A percentile compares a stretch with the other conserved stretches of the same genome.
phyloP scores from a whole-genome alignment of 1,140 invertebrate species.

The Drosophila gunungcola region DNA sequence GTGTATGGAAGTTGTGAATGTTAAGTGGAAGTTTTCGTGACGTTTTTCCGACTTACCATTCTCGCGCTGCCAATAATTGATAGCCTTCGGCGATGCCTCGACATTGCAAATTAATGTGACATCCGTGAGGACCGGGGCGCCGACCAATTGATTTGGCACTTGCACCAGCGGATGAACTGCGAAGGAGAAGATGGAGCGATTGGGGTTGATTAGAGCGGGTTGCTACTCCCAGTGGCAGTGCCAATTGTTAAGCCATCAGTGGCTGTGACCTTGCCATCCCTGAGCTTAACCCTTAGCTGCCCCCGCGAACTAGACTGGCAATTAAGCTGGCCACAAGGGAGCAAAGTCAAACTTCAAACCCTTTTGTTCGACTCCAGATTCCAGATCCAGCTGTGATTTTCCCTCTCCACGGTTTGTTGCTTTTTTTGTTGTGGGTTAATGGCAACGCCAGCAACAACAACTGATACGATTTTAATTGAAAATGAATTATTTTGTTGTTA shows the following conservation, averaged over 20 bases:
- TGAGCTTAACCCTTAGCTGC: background rate
- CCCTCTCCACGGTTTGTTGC: background rate
- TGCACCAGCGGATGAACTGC: constrained; percentile 93
- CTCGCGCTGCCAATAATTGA: constrained; percentile 95
- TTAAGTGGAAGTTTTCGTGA: background rate
- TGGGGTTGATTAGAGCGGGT: background rate
- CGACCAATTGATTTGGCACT: constrained; percentile 93
- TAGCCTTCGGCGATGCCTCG: constrained; percentile 93
- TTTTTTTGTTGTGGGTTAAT: constrained; percentile 51
- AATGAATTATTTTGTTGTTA: constrained; percentile 83
- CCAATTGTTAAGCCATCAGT: constrained; percentile 48
- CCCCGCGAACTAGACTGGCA: constrained; percentile 20
- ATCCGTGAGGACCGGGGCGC: constrained; percentile 91
- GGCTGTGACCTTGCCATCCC: constrained; percentile 36
- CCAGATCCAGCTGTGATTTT: constrained; percentile 45
- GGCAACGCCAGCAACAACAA: constrained; percentile 41
- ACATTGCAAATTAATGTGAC: constrained; percentile 94
- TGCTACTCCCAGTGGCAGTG: background rate
- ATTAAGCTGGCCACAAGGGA: constrained; percentile 39
- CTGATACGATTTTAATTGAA: constrained; percentile 84
- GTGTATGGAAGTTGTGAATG: constrained; percentile 12
- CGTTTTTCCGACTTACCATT: constrained; percentile 87
- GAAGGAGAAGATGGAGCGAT: constrained; percentile 6
- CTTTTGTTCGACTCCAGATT: constrained; percentile 29
- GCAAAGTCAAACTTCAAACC: constrained; percentile 44